Evolutionary conservation across 2,888 invertebrate species (phyloP).

Genomic region (Papilio demoleus): DNA sequence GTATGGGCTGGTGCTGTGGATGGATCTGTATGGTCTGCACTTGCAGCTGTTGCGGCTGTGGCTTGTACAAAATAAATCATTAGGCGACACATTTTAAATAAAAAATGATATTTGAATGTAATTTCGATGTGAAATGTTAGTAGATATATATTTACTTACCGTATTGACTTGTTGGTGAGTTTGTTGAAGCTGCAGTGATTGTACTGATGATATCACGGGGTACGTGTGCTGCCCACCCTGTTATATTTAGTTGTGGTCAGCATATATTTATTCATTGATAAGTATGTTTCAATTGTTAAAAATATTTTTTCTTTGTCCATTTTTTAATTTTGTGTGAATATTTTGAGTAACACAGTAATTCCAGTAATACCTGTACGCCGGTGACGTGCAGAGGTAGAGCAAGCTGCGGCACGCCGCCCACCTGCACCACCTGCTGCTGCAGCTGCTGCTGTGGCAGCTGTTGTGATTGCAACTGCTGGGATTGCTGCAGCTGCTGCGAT

Average conservation of each 20-base stretch:
- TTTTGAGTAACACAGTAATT: too few relatives aligned
- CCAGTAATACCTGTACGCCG: constrained; percentile 59
- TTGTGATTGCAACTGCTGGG: constrained; percentile 48
- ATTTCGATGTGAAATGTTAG: too few relatives aligned
- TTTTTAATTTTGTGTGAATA: too few relatives aligned
- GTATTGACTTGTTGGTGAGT: constrained; percentile 74
- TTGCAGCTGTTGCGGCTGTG: constrained; percentile 77
- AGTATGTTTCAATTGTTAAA: too few relatives aligned
- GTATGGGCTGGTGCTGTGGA: constrained; percentile 80
- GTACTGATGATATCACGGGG: constrained; percentile 78
- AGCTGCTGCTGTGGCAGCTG: constrained; percentile 55
- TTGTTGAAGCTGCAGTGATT: constrained; percentile 74
- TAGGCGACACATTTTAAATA: background rate
- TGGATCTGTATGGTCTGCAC: constrained; percentile 80
- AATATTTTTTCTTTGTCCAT: too few relatives aligned
- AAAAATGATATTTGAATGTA: background rate
- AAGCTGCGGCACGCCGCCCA: constrained; percentile 75
- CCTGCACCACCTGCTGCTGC: constrained; percentile 74
- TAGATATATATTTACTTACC: constrained; percentile 50
- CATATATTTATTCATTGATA: too few relatives aligned
- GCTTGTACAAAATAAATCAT: constrained; percentile 51
- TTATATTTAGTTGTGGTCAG: too few relatives aligned
- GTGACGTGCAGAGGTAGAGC: constrained; percentile 68
- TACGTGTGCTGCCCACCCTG: constrained; percentile 70
- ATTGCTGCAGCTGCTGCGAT: constrained; percentile 54